These are phyloP conservation scores for Pagrus major DNA, from an alignment of 2,113 vertebrate species.

Conservation along the genomic window DNA sequence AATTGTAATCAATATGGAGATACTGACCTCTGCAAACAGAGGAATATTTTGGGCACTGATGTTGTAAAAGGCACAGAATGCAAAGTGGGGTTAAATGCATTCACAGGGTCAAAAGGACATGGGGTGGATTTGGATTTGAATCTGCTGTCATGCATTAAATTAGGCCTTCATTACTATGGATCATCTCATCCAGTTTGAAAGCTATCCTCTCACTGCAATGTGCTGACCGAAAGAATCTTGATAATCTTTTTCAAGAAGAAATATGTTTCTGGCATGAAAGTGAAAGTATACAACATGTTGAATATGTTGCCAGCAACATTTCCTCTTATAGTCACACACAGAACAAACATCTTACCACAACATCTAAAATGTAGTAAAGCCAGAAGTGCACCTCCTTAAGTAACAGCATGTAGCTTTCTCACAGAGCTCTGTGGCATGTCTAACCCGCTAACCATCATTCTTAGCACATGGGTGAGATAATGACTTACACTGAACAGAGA, in stretches of 20 bases:
- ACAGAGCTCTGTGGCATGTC: slow-evolving; percentile 19
- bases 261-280: neutral
- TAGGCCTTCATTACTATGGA: no score
- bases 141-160: no score
- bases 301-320: neutral
- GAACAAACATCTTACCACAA: neutral
- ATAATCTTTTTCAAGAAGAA: neutral
- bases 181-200: neutral
- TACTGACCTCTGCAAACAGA: no score
- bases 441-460: neutral
- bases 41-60: no score
- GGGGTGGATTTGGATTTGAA: no score
- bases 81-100: no score
- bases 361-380: neutral
- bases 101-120: no score
- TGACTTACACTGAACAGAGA: neutral
- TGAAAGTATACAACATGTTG: neutral
- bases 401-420: neutral
- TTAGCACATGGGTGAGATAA: slow-evolving; percentile 4
- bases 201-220: neutral
- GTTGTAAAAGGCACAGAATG: no score
- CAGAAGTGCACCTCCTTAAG: neutral
- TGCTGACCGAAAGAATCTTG: neutral
- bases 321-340: neutral
- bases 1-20: no score